A percentile compares a stretch with the other conserved stretches of the same genome.
Conservation (phyloP, 2,113 vertebrate genomes). For the Corydoras maculifer region DNA sequence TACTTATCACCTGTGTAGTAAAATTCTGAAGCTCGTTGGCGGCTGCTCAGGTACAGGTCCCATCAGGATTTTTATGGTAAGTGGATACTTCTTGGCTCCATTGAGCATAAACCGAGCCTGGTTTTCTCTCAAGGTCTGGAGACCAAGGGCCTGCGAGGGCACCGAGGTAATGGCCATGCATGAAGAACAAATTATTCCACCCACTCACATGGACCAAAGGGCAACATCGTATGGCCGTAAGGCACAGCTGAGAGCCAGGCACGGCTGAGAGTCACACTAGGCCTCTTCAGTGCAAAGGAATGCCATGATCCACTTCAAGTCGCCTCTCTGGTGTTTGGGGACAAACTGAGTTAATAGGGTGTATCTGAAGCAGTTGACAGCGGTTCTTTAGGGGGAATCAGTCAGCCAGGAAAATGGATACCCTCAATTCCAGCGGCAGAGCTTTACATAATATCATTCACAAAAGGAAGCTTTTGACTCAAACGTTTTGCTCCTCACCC, state of each 20-base stretch:
- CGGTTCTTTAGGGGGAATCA: slow-evolving; percentile 38
- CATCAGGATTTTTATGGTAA: slow-evolving; percentile 46
- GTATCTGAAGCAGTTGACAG: slow-evolving; percentile 40
- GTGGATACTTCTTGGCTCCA: slow-evolving; percentile 46
- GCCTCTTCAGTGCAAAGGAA: slow-evolving; percentile 27
- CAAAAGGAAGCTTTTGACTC: slow-evolving; percentile 26
- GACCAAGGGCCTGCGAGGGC: slow-evolving; percentile 54
- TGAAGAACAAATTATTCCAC: slow-evolving; percentile 45
- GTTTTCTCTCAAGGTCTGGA: slow-evolving; percentile 45
- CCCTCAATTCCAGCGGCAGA: slow-evolving; percentile 33
- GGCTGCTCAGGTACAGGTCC: slow-evolving; percentile 34
- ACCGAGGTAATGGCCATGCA: slow-evolving; percentile 46
- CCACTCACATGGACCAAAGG: slow-evolving; percentile 50
- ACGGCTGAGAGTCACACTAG: slow-evolving; percentile 38
- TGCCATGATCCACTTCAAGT: slow-evolving; percentile 27
- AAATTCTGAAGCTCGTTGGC: slow-evolving; percentile 20
- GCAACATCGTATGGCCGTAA: slow-evolving; percentile 48
- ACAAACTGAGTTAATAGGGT: slow-evolving; percentile 45
- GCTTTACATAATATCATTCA: slow-evolving; percentile 35
- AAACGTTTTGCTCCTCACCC: background rate
- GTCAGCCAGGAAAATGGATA: slow-evolving; percentile 37
- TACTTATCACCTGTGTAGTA: too few species aligned
- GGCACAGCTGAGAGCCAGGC: slow-evolving; percentile 34
- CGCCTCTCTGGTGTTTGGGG: slow-evolving; percentile 30
- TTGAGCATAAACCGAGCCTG: slow-evolving; percentile 52